Conservation (phyloP, 2,797 vertebrate species). For the Oryzias dopingdopingensis region DNA sequence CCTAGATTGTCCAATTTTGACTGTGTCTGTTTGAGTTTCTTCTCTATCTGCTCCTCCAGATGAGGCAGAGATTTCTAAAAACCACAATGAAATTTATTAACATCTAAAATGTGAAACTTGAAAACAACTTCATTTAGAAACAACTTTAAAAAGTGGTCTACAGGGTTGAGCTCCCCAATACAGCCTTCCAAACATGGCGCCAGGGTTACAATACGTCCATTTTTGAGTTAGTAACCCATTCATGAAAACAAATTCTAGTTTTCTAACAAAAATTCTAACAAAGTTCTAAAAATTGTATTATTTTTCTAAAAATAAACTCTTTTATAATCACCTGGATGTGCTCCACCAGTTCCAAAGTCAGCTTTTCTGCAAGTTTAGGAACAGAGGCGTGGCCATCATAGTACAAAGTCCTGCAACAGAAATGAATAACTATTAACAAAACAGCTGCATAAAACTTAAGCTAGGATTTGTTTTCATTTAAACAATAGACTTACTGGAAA, state of each 20-base stretch:
- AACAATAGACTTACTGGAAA: constrained; percentile 41
- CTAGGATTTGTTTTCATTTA: neutral
- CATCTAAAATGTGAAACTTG: neutral
- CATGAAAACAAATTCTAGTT: too few species aligned
- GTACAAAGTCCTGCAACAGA: constrained; percentile 69
- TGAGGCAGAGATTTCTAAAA: constrained; percentile 65
- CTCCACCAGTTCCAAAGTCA: constrained; percentile 83
- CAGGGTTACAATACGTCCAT: too few species aligned
- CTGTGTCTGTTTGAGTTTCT: constrained; percentile 68
- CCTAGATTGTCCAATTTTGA: constrained; percentile 73
- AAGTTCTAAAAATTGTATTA: too few species aligned
- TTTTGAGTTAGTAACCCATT: too few species aligned
- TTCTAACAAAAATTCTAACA: too few species aligned
- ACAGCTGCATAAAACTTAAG: neutral
- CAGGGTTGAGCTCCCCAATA: too few species aligned
- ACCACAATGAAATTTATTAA: neutral
- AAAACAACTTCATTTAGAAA: neutral
- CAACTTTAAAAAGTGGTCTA: neutral
- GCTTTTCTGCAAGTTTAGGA: constrained; percentile 80
- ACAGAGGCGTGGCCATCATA: constrained; percentile 77
- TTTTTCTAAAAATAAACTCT: neutral
- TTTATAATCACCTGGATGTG: constrained; percentile 80
- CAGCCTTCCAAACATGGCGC: too few species aligned
- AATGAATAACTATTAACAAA: neutral
- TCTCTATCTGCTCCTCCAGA: constrained; percentile 78